Evolutionary conservation across 2,113 vertebrate genomes (phyloP).

Genomic region (Vulpes vulpes): DNA sequence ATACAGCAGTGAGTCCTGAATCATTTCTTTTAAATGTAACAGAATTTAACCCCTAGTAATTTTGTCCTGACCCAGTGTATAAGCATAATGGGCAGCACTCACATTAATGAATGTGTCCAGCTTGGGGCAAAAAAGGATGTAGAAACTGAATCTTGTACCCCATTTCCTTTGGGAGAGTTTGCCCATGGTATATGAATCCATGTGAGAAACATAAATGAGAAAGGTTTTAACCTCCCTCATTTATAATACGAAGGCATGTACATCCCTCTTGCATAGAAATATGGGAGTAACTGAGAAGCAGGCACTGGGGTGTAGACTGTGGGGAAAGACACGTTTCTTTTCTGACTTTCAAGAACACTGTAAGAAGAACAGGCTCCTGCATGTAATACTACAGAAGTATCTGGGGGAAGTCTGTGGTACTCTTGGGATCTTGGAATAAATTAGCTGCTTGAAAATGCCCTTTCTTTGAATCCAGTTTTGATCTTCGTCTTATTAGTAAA

Average conservation of each 20-base stretch:
- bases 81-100: slow-evolving; percentile 3
- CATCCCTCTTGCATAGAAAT: slow-evolving; percentile 3
- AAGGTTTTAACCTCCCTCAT: background rate
- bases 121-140: slow-evolving; percentile 49
- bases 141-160: background rate
- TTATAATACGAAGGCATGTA: slow-evolving; percentile 6
- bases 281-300: background rate
- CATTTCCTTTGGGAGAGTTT: slow-evolving; percentile 38
- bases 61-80: slow-evolving; percentile 46
- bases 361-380: background rate
- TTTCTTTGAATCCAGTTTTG: slow-evolving; percentile 26
- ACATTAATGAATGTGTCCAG: slow-evolving; percentile 50
- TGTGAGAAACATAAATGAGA: background rate
- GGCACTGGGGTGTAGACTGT: background rate
- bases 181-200: background rate
- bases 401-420: background rate
- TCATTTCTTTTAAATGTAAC: slow-evolving; percentile 61
- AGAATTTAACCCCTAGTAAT: slow-evolving; percentile 64
- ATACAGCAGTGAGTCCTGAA: slow-evolving; percentile 45
- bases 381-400: background rate
- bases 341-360: background rate
- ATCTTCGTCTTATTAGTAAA: background rate
- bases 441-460: background rate
- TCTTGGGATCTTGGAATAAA: background rate
- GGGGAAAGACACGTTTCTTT: background rate